Evolutionary conservation across 2,888 invertebrate species (phyloP), one percentile per base, ranked within the genome.

Genomic region (Autographa pulchrina): DNA sequence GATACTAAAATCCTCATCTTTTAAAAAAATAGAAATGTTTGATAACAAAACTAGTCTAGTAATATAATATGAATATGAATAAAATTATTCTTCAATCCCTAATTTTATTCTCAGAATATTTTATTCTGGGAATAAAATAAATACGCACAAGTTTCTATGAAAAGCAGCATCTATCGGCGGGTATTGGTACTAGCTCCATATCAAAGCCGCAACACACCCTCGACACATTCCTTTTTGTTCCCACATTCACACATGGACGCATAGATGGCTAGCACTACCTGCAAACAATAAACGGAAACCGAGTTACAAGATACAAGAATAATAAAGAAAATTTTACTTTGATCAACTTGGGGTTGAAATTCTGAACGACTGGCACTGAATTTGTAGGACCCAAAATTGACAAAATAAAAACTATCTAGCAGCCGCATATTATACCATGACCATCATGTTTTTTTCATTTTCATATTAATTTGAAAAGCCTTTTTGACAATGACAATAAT

Each of bases 131-230:
- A 18, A 18, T 38, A 60, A 60, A 60, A 11, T 14, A 60, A 60
- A 11, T 14, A 13, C 38, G 11, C 13, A 9, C 8, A 43, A 16
- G 25, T n/a, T 52, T 52, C 48, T 11, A 16, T 13, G 18, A 16
- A 38, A 18, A 77, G 68, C 76, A 25, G n/a, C 77, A 78, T 78
- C 78, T 78, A 67, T 20, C 73, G 81, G 77, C 2, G 58, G 31
- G 9, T 31, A 31, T 35, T 7, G 14, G 68, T 63, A 78, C 81
- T 77, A 0, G 0, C 20, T 68, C 9, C 54, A 9, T 63, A 38
- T 16, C 14, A 16, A 9, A 18, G 25, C 9, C 60, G 35, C 25
- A 11, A 35, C 18, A 18, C 11, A 14, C 18, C 1, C 2, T 8
- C n/a, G 16, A 70, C 14, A 25, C 31, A 54, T 52, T 62, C 14